Evolutionary conservation across 2,113 vertebrate species (phyloP).

Genomic region (Sinocyclocheilus maitianheensis): DNA sequence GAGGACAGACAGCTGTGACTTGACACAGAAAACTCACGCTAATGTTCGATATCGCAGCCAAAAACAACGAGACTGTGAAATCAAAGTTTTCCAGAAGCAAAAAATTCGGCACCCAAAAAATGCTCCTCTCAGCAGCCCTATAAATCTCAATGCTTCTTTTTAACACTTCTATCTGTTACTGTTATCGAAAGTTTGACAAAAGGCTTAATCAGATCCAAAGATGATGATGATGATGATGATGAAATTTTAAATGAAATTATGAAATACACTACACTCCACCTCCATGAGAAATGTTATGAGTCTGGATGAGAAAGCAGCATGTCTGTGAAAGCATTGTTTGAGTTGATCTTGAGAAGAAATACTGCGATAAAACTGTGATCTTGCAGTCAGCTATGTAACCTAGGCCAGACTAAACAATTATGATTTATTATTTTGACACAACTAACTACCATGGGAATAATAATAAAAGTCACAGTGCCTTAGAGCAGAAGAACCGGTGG

Average conservation of each 20-base stretch:
- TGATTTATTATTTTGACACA: constrained; percentile 23
- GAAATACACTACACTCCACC: not conserved
- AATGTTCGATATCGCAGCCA: constrained; percentile 33
- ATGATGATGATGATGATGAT: too few species aligned
- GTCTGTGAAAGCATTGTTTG: constrained; percentile 23
- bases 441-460: not conserved
- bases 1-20: constrained; percentile 38
- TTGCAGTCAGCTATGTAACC: not conserved
- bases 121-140: not conserved
- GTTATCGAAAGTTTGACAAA: not conserved
- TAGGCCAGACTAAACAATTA: constrained; percentile 3
- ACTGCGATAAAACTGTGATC: not conserved
- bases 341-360: not conserved
- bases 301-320: not conserved
- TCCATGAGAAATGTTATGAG: not conserved
- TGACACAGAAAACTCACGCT: constrained; percentile 32
- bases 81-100: constrained; percentile 12
- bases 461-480: not conserved
- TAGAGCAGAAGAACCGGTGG: not conserved
- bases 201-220: not conserved
- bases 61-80: constrained; percentile 29
- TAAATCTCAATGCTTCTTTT: constrained; percentile 15
- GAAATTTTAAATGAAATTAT: too few species aligned
- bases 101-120: not conserved
- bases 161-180: not conserved